A percentile compares a stretch with the other conserved stretches of the same genome.
phyloP scores from a whole-genome alignment of 1,140 invertebrate species.

The Tetramorium parvispinum region DNA sequence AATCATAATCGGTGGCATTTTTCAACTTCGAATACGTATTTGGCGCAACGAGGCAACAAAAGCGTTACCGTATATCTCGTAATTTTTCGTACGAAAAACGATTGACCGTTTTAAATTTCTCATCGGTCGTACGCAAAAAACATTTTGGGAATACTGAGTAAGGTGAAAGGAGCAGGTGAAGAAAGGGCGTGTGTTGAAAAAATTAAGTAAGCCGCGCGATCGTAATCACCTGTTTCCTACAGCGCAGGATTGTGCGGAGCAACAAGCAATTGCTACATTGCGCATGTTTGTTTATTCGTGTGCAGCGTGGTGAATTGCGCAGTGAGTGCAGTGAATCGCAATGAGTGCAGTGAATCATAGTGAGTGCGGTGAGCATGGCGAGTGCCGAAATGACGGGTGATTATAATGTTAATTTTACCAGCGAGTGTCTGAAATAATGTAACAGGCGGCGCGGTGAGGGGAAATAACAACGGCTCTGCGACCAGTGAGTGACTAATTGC shows the following conservation, averaged over 20 bases:
- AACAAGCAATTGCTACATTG: not conserved
- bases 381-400: not conserved
- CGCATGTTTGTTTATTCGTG: not conserved
- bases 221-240: not conserved
- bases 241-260: not conserved
- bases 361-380: not conserved
- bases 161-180: not conserved
- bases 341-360: conserved; percentile 1
- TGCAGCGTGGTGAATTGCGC: not conserved
- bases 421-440: not conserved
- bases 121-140: not conserved
- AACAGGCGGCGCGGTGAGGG: not conserved
- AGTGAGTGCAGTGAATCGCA: not conserved
- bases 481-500: conserved; percentile 22
- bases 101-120: not conserved
- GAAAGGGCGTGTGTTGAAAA: not conserved
- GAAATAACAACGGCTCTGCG: not conserved
- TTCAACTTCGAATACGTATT: not conserved
- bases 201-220: not conserved
- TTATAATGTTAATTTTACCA: conserved; percentile 1
- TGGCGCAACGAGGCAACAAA: not conserved
- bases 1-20: not conserved
- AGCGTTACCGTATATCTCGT: not conserved
- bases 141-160: not conserved
- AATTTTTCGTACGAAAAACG: not conserved